Conservation (phyloP, 2,888 invertebrate species). For the Andrena dorsata region DNA sequence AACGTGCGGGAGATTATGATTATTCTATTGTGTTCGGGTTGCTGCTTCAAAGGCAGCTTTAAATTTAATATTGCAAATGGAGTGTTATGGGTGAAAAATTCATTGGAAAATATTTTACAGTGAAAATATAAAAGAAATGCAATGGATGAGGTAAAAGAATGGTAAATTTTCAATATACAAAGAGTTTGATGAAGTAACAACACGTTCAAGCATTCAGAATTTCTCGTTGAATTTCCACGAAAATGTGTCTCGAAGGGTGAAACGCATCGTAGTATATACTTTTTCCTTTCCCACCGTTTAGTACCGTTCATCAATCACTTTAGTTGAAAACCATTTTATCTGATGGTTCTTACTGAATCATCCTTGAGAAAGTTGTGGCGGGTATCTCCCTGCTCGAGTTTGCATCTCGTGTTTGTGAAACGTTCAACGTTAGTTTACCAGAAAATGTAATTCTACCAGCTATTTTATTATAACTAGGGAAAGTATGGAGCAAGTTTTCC, state of each 20-base stretch:
- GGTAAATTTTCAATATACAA: not conserved
- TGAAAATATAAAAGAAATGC: not conserved
- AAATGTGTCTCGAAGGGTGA: conserved; percentile 2
- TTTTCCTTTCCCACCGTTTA: conserved; percentile 27
- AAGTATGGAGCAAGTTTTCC: not conserved
- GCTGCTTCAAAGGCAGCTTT: not conserved
- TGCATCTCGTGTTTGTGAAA: not conserved
- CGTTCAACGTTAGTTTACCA: not conserved
- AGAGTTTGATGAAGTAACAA: not conserved
- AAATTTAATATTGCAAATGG: not conserved
- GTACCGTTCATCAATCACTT: conserved; percentile 47
- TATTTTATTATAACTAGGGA: not conserved
- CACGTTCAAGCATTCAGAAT: not conserved
- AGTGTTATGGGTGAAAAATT: not conserved
- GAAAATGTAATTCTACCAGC: not conserved
- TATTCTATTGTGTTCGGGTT: no score
- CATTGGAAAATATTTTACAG: not conserved
- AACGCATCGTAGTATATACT: not conserved
- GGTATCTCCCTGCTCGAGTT: conserved; percentile 9
- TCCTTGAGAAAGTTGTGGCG: conserved; percentile 12
- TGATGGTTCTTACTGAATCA: not conserved
- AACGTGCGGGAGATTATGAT: no score
- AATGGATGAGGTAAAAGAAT: not conserved
- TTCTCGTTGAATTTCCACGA: not conserved
- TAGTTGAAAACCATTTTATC: conserved; percentile 8